Base-by-base conservation (phyloP, 1,140 invertebrate genomes). In the Meloidogyne chitwoodi region DNA sequence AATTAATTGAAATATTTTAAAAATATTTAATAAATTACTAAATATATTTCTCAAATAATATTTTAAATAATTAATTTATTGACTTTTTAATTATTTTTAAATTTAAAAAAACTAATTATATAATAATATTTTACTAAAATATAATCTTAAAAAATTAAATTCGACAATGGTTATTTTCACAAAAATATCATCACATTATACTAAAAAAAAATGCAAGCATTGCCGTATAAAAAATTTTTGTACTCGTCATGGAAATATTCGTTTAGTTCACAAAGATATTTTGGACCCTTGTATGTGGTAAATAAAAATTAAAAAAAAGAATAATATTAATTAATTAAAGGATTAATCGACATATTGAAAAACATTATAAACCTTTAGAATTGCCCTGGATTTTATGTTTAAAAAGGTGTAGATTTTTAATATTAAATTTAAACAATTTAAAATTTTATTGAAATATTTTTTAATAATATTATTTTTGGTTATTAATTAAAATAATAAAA, bases 341-440 rank as follows among this genome's bases (percentile, higher is more conserved):
- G 84, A 72, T 87, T 34, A 86, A 86, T 73, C 71, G 82, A 65
- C 83, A 87, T 68, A 84, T 86, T 29, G 79, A 87, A 34, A 76
- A 63, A 6, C 64, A 76, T 66, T 86, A 86, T 69, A 61, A 86
- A 29, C 84, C 84, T 26, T 70, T 76, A 16, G 81, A 87, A 26
- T 76, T 86, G 64, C 75, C 84, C 6, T 71, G 68, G 38, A 48
- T 29, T 11, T 68, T 86, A 68, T 86, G 84, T 78, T 64, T 85
- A 34, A 83, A 65, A 68, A 56, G 48, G 48, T 56, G 6, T 38
- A 38, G 6, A 2, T 10, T 6, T 38, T 38, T 38, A 38, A 38
- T 8, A 6, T 38, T n/a, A n/a, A n/a, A n/a, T n/a, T n/a, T n/a
- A n/a, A n/a, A n/a, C n/a, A n/a, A n/a, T n/a, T n/a, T n/a, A n/a